Evolutionary conservation across 2,797 vertebrate species (phyloP).

Genomic region (Gallinago solitaria): DNA sequence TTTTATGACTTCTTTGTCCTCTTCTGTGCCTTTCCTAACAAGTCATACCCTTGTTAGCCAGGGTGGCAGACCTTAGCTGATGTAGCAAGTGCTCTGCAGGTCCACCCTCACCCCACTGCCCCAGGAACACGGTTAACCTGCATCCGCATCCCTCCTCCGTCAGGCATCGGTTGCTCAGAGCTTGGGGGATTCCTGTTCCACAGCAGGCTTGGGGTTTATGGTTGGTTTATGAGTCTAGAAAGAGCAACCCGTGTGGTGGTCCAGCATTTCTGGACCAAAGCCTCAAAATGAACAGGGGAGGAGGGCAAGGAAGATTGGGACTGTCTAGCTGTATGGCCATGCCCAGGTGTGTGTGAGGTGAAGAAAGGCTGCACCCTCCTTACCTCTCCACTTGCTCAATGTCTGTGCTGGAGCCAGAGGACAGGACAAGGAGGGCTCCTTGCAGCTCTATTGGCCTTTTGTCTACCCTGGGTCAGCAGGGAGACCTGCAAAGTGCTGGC

Average conservation of each 20-base stretch:
- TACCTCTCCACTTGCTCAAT: background rate
- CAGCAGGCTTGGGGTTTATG: background rate
- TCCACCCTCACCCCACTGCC: background rate
- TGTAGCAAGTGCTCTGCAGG: background rate
- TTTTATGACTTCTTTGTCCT: background rate
- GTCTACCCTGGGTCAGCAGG: background rate
- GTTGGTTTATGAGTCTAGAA: background rate
- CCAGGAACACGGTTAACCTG: background rate
- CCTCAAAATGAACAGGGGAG: background rate
- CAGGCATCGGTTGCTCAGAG: background rate
- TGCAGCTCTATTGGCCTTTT: background rate
- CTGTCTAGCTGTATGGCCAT: background rate
- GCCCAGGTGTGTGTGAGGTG: fast-evolving
- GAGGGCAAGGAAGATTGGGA: background rate
- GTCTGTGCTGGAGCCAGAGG: background rate
- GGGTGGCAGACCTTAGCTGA: background rate
- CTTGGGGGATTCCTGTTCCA: background rate
- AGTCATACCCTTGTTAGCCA: background rate
- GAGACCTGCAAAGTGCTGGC: background rate
- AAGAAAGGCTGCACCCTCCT: background rate
- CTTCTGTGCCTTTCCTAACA: background rate
- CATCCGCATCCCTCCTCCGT: background rate
- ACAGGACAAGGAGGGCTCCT: background rate
- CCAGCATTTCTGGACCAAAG: background rate
- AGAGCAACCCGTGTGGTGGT: fast-evolving